A percentile compares a stretch with the other conserved stretches of the same genome.
Evolutionary conservation across 2,888 invertebrate genomes (phyloP).

Genomic region (Orchestes rusci): DNA sequence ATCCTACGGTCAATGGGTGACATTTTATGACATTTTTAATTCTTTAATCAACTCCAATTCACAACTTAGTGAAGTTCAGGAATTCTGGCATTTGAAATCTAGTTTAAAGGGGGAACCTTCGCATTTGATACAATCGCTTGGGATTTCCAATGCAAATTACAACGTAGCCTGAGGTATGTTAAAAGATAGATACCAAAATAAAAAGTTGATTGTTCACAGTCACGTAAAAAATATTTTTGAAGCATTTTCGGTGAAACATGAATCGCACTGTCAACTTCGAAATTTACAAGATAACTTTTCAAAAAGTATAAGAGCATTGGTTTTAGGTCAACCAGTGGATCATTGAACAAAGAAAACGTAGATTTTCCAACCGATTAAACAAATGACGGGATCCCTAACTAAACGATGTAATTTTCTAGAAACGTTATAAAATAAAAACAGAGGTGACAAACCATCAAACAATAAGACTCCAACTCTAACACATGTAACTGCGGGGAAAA

Average conservation of each 20-base stretch:
- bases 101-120: conserved; percentile 18
- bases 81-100: conserved; percentile 20
- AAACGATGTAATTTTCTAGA: conserved; percentile 11
- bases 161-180: conserved; percentile 14
- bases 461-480: neutral
- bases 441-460: neutral
- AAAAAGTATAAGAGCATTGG: conserved; percentile 16
- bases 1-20: neutral
- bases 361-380: neutral
- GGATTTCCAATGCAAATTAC: conserved; percentile 16
- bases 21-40: conserved; percentile 2
- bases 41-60: conserved; percentile 2
- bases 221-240: conserved; percentile 18
- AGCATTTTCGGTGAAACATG: neutral
- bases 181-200: conserved; percentile 16
- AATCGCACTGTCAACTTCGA: conserved; percentile 14
- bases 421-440: neutral
- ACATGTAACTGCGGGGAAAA: neutral
- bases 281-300: conserved; percentile 14
- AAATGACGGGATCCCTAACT: neutral
- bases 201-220: conserved; percentile 8
- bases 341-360: neutral
- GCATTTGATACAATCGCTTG: conserved; percentile 16
- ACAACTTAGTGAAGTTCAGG: conserved; percentile 6
- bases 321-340: conserved; percentile 11